A percentile compares a stretch with the other conserved stretches of the same genome.
These are phyloP conservation scores for Smittia sp. DNA, from an alignment of 2,888 invertebrate species.

Conservation along the genomic window DNA sequence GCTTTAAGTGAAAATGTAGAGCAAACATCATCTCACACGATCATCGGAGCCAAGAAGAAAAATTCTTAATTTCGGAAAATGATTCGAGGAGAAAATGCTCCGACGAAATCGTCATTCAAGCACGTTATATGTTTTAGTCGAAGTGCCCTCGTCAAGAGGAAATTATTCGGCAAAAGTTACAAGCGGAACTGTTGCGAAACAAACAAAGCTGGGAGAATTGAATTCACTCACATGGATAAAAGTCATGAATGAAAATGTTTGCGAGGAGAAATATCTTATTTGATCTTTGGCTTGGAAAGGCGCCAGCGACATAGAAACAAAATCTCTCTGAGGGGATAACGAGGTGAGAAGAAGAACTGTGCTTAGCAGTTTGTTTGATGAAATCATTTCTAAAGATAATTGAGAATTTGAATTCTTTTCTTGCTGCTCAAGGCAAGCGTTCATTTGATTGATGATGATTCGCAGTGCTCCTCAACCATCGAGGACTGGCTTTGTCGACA, in stretches of 20 bases:
- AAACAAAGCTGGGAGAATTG: too few relatives aligned
- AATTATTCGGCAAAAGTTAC: too few relatives aligned
- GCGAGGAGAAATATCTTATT: neutral
- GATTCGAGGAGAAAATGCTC: too few relatives aligned
- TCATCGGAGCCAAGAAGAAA: conserved; percentile 6
- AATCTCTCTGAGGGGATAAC: neutral
- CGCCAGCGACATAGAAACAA: conserved; percentile 10
- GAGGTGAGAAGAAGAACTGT: conserved; percentile 2
- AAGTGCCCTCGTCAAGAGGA: too few relatives aligned
- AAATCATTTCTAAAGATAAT: conserved; percentile 18
- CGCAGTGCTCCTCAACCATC: too few relatives aligned
- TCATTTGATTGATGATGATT: conserved; percentile 1
- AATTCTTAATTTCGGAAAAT: neutral
- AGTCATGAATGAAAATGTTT: conserved; percentile 13
- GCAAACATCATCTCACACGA: conserved; percentile 15
- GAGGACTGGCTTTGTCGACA: conserved; percentile 2
- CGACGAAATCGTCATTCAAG: too few relatives aligned
- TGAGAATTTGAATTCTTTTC: neutral
- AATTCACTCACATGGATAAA: neutral
- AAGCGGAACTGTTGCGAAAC: too few relatives aligned
- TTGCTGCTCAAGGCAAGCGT: neutral
- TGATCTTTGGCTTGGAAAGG: conserved; percentile 8
- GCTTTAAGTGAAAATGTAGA: neutral
- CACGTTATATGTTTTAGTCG: too few relatives aligned
- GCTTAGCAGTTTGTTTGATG: neutral